Percentiles rank a stretch among this genome's conserved stretches.
Conservation (phyloP, 2,888 invertebrate species). For the Eueremaeus valkanovi region DNA sequence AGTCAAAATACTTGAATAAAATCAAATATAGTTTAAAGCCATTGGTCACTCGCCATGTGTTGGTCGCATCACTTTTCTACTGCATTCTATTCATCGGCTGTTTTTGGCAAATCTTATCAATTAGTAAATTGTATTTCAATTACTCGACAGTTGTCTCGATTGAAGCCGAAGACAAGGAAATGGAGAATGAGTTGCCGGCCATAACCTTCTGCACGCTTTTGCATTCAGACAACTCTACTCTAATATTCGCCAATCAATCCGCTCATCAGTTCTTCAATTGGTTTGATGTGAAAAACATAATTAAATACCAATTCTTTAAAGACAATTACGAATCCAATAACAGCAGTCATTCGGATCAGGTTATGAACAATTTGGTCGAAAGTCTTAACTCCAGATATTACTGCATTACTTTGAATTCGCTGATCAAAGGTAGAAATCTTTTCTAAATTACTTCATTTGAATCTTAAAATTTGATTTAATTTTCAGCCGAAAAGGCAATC, state of each 20-base stretch:
- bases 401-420: not conserved
- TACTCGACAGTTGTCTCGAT: not conserved
- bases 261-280: too few relatives aligned
- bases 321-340: too few relatives aligned
- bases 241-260: too few relatives aligned
- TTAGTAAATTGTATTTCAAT: not conserved
- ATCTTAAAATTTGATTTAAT: not conserved
- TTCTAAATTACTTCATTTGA: not conserved
- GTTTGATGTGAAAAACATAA: too few relatives aligned
- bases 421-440: not conserved
- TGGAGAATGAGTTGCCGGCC: not conserved
- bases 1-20: too few relatives aligned
- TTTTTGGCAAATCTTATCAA: not conserved
- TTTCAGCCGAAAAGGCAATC: not conserved
- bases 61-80: not conserved
- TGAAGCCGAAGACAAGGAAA: not conserved
- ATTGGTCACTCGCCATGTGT: too few relatives aligned
- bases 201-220: not conserved
- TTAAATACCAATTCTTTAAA: too few relatives aligned
- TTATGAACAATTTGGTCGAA: not conserved
- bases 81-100: not conserved
- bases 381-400: not conserved
- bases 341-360: too few relatives aligned
- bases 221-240: not conserved
- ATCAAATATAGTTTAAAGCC: too few relatives aligned